phyloP scores from a whole-genome alignment of 2,888 invertebrate genomes.

The Griposia aprilina region DNA sequence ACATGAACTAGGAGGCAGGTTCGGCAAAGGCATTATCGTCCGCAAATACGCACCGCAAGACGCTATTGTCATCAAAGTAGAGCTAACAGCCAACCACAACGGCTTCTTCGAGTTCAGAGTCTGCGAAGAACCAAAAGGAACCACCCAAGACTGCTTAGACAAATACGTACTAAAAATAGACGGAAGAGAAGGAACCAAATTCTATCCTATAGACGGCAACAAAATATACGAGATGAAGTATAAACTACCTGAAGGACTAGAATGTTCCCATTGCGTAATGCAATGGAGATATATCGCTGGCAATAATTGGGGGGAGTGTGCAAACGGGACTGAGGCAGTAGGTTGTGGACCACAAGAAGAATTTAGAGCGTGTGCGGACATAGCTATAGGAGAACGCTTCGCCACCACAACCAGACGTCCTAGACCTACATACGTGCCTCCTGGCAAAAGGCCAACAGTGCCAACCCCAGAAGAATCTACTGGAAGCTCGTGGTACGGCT shows the following conservation, averaged over 20 bases:
- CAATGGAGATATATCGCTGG: slow-evolving; percentile 97
- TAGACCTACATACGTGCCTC: slow-evolving; percentile 86
- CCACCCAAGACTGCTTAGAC: slow-evolving; percentile 95
- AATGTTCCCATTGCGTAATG: slow-evolving; percentile 95
- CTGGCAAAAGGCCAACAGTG: slow-evolving; percentile 83
- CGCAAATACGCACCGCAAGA: slow-evolving; percentile 93
- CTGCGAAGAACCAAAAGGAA: slow-evolving; percentile 93
- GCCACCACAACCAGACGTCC: slow-evolving; percentile 85
- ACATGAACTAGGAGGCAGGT: slow-evolving; percentile 96
- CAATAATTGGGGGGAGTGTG: slow-evolving; percentile 95
- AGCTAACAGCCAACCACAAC: slow-evolving; percentile 96
- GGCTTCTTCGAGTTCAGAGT: slow-evolving; percentile 96
- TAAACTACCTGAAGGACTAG: slow-evolving; percentile 91
- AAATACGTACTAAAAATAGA: slow-evolving; percentile 92
- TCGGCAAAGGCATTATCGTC: slow-evolving; percentile 95
- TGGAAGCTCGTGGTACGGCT: slow-evolving; percentile 88
- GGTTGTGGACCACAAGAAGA: slow-evolving; percentile 97
- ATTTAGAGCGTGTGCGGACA: slow-evolving; percentile 96
- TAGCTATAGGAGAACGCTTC: slow-evolving; percentile 92
- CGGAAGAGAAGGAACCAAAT: slow-evolving; percentile 90
- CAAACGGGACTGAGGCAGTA: slow-evolving; percentile 93
- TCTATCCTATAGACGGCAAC: slow-evolving; percentile 94
- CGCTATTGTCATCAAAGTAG: slow-evolving; percentile 93
- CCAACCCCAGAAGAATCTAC: slow-evolving; percentile 85
- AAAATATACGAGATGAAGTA: slow-evolving; percentile 94